These are phyloP conservation scores for Muraenolepis orangiensis DNA, from an alignment of 2,797 vertebrate species.

Conservation along the genomic window DNA sequence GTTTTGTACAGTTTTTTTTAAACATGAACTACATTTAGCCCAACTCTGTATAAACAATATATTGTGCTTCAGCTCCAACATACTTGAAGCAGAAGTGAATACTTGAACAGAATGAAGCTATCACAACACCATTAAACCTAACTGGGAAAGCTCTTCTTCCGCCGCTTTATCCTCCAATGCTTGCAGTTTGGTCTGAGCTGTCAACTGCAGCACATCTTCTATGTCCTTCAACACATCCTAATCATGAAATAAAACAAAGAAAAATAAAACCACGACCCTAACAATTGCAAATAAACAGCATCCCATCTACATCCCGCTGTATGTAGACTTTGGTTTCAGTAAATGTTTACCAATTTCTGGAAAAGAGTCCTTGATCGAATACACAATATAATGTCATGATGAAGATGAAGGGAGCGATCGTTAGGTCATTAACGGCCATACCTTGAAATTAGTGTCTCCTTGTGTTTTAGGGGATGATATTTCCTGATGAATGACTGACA, in stretches of 20 bases:
- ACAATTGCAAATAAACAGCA: neutral
- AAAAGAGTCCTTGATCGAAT: slow-evolving; percentile 21
- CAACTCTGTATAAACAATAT: neutral
- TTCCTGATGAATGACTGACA: slow-evolving; percentile 99
- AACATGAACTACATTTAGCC: neutral
- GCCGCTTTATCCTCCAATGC: slow-evolving; percentile 30
- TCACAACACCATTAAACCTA: slow-evolving; percentile 3
- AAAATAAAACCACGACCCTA: slow-evolving; percentile 6
- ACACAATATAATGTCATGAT: slow-evolving; percentile 31
- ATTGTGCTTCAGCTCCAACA: neutral
- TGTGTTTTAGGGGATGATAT: slow-evolving; percentile 95
- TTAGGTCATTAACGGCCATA: slow-evolving; percentile 92
- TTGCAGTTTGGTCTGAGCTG: slow-evolving; percentile 72
- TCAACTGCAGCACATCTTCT: slow-evolving; percentile 76
- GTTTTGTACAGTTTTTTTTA: too few species aligned
- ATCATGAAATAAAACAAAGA: slow-evolving; percentile 23
- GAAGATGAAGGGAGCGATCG: slow-evolving; percentile 80
- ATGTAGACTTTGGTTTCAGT: neutral
- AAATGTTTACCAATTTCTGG: neutral
- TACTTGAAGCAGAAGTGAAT: too few species aligned
- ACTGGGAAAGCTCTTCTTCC: neutral
- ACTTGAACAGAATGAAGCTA: neutral
- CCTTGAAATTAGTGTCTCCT: slow-evolving; percentile 98
- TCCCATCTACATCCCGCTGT: neutral
- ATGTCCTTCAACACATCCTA: slow-evolving; percentile 74